Evolutionary conservation across 2,797 vertebrate species (phyloP), one percentile per base, ranked within the genome.

Genomic region (Syngnathus acus): DNA sequence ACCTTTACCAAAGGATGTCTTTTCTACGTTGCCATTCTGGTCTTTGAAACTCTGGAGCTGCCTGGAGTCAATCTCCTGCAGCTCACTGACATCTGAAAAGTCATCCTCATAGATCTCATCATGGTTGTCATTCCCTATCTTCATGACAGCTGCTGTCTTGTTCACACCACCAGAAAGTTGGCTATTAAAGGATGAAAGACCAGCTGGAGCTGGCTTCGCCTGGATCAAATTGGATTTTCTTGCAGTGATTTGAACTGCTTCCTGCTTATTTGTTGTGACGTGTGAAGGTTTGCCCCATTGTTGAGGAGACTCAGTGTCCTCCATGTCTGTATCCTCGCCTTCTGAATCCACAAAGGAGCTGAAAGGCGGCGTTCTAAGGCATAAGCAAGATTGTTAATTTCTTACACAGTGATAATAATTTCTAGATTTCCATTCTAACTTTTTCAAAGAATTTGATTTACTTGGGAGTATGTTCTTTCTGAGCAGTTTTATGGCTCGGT

Each of bases 301-400:
- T 57, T 69, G 74, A 5, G 6, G 67, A 1, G 58, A 58, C 21
- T 64, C 59, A 1, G 81, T 75, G 23, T 81, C 83, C 21, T 86
- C 82, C 2, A 43, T 57, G 0, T 85, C 79, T 1, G 77, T 60
- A 13, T 83, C 74, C 14, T 87, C 81, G 2, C 83, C 86, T 9
- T 85, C 78, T 3, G 89, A 88, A 14, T 88, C 86, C 26, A 90
- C 88, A 9, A 88, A 89, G 26, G 89, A 90, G 62, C 87, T 91
- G 71, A 90, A 90, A n/a, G 83, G 84, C 57, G 85, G 78, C 0
- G 84, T 89, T 71, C 91, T 91, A 1, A 9, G 66, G 4, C 73
- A 62, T 1, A 40, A 78, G 53, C 78, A n/a, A 71, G 9, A 4
- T 57, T 50, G 48, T n/a, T 50, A 50, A 50, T n/a, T 50, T 0